These are phyloP conservation scores for Drosophila rellima DNA, from an alignment of 2,888 invertebrate genomes.

Conservation along the genomic window DNA sequence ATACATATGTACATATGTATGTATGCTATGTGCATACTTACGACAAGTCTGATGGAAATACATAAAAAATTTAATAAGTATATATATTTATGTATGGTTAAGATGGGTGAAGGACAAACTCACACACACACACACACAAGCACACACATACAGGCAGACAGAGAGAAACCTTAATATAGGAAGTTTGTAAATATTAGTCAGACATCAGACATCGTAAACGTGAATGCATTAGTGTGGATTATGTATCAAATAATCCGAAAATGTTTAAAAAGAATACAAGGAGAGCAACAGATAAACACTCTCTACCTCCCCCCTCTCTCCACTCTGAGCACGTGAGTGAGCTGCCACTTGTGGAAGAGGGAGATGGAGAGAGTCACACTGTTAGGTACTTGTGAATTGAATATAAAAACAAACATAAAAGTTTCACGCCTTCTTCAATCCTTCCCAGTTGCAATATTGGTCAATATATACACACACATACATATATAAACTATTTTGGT, in stretches of 20 bases:
- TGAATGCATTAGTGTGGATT: slow-evolving; percentile 71
- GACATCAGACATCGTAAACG: slow-evolving; percentile 46
- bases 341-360: neutral
- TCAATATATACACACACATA: slow-evolving; percentile 31
- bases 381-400: slow-evolving; percentile 74
- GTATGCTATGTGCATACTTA: slow-evolving; percentile 28
- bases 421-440: slow-evolving; percentile 66
- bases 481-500: slow-evolving; percentile 30
- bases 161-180: slow-evolving; percentile 43
- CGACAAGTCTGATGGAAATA: slow-evolving; percentile 50
- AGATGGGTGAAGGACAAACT: slow-evolving; percentile 47
- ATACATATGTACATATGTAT: slow-evolving; percentile 6
- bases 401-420: slow-evolving; percentile 83
- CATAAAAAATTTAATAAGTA: slow-evolving; percentile 54
- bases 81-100: slow-evolving; percentile 30
- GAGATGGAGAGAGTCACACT: slow-evolving; percentile 21
- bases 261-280: slow-evolving; percentile 53
- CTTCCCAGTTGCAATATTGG: slow-evolving; percentile 44
- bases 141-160: neutral
- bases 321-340: neutral
- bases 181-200: slow-evolving; percentile 60
- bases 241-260: slow-evolving; percentile 70
- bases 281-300: slow-evolving; percentile 61
- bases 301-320: neutral
- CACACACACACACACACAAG: slow-evolving; percentile 44